Base-by-base conservation (phyloP, 1,140 invertebrate genomes). In the Saccostrea echinata region DNA sequence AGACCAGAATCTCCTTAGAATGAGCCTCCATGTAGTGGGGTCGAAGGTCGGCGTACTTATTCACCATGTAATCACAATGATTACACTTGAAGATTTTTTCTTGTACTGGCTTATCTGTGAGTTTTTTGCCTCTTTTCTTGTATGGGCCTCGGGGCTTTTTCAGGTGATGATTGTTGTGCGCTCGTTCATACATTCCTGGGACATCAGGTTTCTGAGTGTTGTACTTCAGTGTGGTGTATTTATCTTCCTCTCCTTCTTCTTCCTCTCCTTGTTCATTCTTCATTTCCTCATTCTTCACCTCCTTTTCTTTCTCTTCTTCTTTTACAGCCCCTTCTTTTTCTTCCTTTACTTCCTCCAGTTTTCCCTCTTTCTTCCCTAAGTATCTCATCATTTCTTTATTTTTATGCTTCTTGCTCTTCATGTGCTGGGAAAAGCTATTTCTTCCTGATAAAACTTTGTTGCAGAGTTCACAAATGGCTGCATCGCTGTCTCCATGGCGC, bases 11-110 rank as follows among this genome's bases (percentile, higher is more conserved):
- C 24, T 93, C 71, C 16, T 90, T 87, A 8, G 93, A 91, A 86
- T 94, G 94, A n/a, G 88, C 88, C 16, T 91, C 88, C 24, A 93
- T 89, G 80, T 91, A 94, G 88, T 94, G 94, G 4, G 88, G 91
- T 27, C 93, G 84, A 6, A 94, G 86, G 30, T 93, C 92, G 35
- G 88, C 84, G 83, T 93, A 92, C 24, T 89, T 87, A 2, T 71
- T 51, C 11, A 89, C 93, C 68, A 84, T 90, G 88, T 92, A 94
- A 12, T 92, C 91, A 90, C 94, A 94, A 51, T 92, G 90, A 43
- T 92, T 89, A 90, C 93, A 94, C 55, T 92, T 92, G 82, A 91
- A 91, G 3, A 43, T 83, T 61, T 91, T 92, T n/a, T 87, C 57
- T 13, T 86, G 35, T 3, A n/a, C 57, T 18, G 35, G 21, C 30